Conservation (phyloP, 2,888 invertebrate genomes). For the Silvanus unidentatus region DNA sequence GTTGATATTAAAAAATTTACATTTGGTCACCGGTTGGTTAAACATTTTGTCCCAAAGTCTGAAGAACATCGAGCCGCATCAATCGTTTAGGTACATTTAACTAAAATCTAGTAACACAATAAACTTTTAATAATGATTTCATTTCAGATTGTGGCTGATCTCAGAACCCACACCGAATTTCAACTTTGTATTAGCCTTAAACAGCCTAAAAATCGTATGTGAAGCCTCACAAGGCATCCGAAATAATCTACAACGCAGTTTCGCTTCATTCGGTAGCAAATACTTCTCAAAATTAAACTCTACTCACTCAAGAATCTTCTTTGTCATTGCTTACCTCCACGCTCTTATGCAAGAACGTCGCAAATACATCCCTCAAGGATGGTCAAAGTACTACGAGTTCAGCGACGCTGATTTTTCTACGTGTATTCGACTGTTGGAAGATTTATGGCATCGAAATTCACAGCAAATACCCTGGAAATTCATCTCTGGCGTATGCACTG, state of each 20-base stretch:
- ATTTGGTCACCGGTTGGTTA: constrained; percentile 68
- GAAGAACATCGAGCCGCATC: constrained; percentile 45
- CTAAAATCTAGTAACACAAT: not conserved
- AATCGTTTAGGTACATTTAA: constrained; percentile 49
- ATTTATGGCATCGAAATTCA: constrained; percentile 39
- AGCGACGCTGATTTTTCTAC: constrained; percentile 74
- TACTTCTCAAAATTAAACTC: constrained; percentile 36
- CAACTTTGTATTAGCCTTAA: constrained; percentile 67
- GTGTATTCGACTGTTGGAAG: constrained; percentile 58
- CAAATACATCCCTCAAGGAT: constrained; percentile 86
- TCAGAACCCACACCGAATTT: constrained; percentile 75
- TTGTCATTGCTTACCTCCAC: constrained; percentile 82
- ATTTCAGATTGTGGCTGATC: constrained; percentile 69
- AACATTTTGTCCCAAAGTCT: constrained; percentile 63
- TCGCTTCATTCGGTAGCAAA: constrained; percentile 61
- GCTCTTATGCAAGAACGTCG: constrained; percentile 87
- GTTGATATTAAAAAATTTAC: constrained; percentile 77
- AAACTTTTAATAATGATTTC: not conserved
- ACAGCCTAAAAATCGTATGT: constrained; percentile 73
- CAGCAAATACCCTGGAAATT: constrained; percentile 61
- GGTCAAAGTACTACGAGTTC: constrained; percentile 87
- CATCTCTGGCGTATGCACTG: constrained; percentile 69
- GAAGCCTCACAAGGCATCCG: constrained; percentile 84
- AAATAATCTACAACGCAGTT: constrained; percentile 70
- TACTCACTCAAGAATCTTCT: constrained; percentile 50